phyloP scores from a whole-genome alignment of 2,797 vertebrate genomes.

The Danionella dracula region DNA sequence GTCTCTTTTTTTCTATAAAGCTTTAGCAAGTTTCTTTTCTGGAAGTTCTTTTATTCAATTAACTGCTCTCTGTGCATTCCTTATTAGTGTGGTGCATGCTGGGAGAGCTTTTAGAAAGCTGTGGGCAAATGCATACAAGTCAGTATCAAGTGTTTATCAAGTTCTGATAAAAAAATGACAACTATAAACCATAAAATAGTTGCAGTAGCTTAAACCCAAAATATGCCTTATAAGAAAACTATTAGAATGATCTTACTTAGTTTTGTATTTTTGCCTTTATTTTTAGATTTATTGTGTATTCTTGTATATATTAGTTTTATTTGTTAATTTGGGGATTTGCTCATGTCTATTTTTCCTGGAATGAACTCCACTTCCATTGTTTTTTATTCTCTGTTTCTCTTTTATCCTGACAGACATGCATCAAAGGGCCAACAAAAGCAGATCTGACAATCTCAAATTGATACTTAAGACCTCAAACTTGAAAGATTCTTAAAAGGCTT shows the following conservation, averaged over 20 bases:
- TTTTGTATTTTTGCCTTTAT: no score
- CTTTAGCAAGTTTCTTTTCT: neutral
- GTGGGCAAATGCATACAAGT: conserved; percentile 34
- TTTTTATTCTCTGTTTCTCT: neutral
- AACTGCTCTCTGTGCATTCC: neutral
- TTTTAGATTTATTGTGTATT: no score
- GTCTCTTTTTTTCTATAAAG: no score
- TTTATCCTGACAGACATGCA: conserved; percentile 5
- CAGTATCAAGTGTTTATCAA: conserved; percentile 7
- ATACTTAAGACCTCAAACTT: conserved; percentile 52
- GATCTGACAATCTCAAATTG: conserved; percentile 55
- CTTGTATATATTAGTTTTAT: no score
- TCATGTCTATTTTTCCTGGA: no score
- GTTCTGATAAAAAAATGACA: neutral
- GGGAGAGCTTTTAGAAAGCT: conserved; percentile 23
- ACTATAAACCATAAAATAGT: neutral
- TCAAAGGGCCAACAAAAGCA: conserved; percentile 38
- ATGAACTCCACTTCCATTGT: no score
- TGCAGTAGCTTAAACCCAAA: no score
- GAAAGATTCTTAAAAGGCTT: conserved; percentile 51
- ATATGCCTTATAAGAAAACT: no score
- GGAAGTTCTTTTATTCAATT: conserved; percentile 9
- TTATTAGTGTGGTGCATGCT: conserved; percentile 14
- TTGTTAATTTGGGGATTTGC: no score
- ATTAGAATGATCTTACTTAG: no score